These are phyloP conservation scores for Microchrysa polita DNA, from an alignment of 2,888 invertebrate species.

Conservation along the genomic window DNA sequence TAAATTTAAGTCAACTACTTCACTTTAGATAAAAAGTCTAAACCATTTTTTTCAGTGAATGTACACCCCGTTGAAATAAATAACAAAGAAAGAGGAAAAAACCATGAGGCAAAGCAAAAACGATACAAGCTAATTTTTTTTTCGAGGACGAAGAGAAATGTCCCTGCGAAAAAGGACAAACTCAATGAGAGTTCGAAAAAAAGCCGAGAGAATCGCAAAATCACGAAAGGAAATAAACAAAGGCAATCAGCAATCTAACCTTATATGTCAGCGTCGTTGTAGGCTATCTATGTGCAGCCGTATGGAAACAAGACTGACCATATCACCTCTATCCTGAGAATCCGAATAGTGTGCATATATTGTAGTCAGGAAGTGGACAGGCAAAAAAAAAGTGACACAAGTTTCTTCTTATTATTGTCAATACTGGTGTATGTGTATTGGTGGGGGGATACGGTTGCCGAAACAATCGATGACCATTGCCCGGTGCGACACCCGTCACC, in stretches of 20 bases:
- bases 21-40: too few species aligned
- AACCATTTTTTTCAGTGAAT: too few species aligned
- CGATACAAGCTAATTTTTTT: slow-evolving; percentile 46
- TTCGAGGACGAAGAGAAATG: slow-evolving; percentile 1
- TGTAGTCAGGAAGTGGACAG: too few species aligned
- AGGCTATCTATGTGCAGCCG: neutral
- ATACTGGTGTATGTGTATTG: slow-evolving; percentile 19
- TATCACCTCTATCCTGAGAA: neutral
- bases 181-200: neutral
- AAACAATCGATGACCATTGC: neutral
- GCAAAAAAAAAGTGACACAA: slow-evolving; percentile 22
- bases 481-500: neutral
- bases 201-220: too few species aligned
- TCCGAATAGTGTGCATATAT: too few species aligned
- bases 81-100: slow-evolving; percentile 39
- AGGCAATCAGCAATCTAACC: slow-evolving; percentile 44
- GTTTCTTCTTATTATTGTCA: slow-evolving; percentile 14
- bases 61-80: slow-evolving; percentile 35
- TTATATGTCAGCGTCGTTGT: slow-evolving; percentile 2
- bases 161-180: too few species aligned
- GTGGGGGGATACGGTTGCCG: slow-evolving; percentile 2
- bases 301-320: too few species aligned
- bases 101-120: too few species aligned
- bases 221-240: slow-evolving; percentile 37
- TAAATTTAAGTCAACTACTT: too few species aligned